A percentile compares a stretch with the other conserved stretches of the same genome.
Conservation (phyloP, 2,888 invertebrate species). For the Tyria jacobaeae region DNA sequence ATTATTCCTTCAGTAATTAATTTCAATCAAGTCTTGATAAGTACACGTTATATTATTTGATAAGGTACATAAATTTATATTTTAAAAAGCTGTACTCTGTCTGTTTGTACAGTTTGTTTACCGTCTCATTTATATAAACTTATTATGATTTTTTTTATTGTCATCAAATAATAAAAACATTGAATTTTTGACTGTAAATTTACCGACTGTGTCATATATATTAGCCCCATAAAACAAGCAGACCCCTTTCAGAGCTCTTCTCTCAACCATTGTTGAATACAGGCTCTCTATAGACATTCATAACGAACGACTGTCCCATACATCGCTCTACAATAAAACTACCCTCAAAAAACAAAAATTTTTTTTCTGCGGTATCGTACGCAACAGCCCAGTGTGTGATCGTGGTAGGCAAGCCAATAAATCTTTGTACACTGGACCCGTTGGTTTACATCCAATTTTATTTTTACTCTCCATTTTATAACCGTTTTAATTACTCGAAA, state of each 20-base stretch:
- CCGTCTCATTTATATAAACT: too few relatives aligned
- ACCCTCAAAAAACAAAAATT: slow-evolving; percentile 5
- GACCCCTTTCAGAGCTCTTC: not conserved
- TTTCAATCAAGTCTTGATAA: too few relatives aligned
- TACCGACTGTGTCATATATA: not conserved
- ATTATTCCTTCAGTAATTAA: too few relatives aligned
- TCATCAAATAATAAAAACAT: not conserved
- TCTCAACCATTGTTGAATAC: not conserved
- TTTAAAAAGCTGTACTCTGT: too few relatives aligned
- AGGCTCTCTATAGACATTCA: not conserved
- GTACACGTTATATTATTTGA: too few relatives aligned
- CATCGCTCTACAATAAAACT: slow-evolving; percentile 9
- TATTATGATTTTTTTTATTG: too few relatives aligned
- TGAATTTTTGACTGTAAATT: not conserved
- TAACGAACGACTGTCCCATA: not conserved
- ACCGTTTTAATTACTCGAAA: slow-evolving; percentile 22
- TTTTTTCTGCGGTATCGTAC: slow-evolving; percentile 11
- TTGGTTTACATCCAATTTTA: slow-evolving; percentile 20
- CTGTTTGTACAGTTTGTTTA: too few relatives aligned
- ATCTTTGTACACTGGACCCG: slow-evolving; percentile 15
- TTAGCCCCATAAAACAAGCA: not conserved
- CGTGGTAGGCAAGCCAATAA: slow-evolving; percentile 20
- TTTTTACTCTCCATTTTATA: slow-evolving; percentile 23
- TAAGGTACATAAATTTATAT: too few relatives aligned
- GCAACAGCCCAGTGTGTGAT: slow-evolving; percentile 22